A percentile compares a stretch with the other conserved stretches of the same genome.
Conservation (phyloP, 2,113 vertebrate species). For the Sinocyclocheilus anophthalmus region DNA sequence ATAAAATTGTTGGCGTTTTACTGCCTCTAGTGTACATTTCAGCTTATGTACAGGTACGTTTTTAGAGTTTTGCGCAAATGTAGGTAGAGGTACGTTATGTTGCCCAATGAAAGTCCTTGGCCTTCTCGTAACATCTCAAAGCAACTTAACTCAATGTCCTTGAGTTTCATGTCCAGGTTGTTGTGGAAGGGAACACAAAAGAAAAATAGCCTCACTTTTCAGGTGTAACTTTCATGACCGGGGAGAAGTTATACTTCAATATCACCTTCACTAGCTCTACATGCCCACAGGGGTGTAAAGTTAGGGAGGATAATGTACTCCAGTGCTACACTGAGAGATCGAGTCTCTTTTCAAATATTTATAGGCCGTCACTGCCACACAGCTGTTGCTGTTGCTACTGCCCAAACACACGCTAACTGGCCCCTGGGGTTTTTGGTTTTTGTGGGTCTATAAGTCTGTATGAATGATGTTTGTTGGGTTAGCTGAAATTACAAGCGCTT, state of each 20-base stretch:
- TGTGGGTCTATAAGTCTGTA: background rate
- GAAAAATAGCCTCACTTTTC: too few relatives aligned
- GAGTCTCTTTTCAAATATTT: slow-evolving; percentile 81
- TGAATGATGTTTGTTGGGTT: background rate
- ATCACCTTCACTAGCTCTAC: slow-evolving; percentile 69
- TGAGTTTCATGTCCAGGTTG: too few relatives aligned
- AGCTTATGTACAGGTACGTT: too few relatives aligned
- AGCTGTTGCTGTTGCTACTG: slow-evolving; percentile 63
- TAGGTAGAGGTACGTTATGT: too few relatives aligned
- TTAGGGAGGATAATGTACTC: slow-evolving; percentile 64
- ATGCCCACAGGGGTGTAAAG: slow-evolving; percentile 46
- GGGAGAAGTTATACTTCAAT: slow-evolving; percentile 53
- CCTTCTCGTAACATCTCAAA: too few relatives aligned
- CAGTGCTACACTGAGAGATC: slow-evolving; percentile 71
- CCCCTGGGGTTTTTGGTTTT: background rate
- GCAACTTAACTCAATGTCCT: too few relatives aligned
- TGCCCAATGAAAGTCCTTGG: too few relatives aligned
- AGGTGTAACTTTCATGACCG: too few relatives aligned
- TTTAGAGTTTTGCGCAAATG: too few relatives aligned
- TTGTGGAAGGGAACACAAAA: too few relatives aligned
- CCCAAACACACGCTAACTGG: background rate
- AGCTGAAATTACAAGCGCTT: background rate
- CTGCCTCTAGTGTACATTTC: too few relatives aligned
- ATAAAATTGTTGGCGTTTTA: too few relatives aligned
- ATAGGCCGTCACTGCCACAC: slow-evolving; percentile 70